phyloP scores from a whole-genome alignment of 2,888 invertebrate species.

The Clusia tigrina region DNA sequence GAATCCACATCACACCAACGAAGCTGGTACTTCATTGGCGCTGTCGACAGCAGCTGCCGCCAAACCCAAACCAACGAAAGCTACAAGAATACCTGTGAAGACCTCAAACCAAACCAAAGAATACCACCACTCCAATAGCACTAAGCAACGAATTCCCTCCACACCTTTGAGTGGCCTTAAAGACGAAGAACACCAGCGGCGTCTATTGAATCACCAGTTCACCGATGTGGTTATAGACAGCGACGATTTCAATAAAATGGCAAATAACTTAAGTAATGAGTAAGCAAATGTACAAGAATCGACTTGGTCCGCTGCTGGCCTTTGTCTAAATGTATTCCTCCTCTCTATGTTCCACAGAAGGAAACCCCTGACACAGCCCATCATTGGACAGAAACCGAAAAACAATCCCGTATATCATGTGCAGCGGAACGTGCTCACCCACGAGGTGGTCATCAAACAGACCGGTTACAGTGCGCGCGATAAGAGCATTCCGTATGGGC shows the following conservation, averaged over 20 bases:
- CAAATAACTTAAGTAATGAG: slow-evolving; percentile 50
- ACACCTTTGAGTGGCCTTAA: slow-evolving; percentile 26
- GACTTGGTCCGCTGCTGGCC: neutral
- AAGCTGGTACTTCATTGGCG: slow-evolving; percentile 41
- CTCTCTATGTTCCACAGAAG: slow-evolving; percentile 39
- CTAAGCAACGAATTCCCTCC: slow-evolving; percentile 12
- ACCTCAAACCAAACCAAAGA: slow-evolving; percentile 3
- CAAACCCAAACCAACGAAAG: neutral
- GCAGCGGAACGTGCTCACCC: slow-evolving; percentile 58
- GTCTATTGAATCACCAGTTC: slow-evolving; percentile 41
- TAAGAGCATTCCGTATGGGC: slow-evolving; percentile 57
- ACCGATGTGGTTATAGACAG: slow-evolving; percentile 47
- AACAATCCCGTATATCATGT: slow-evolving; percentile 56
- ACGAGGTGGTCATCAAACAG: slow-evolving; percentile 59
- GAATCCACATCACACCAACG: slow-evolving; percentile 31
- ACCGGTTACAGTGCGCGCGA: slow-evolving; percentile 60
- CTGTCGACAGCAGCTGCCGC: neutral
- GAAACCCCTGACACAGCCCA: slow-evolving; percentile 47
- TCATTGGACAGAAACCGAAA: slow-evolving; percentile 48
- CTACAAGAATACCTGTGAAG: neutral
- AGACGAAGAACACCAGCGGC: slow-evolving; percentile 36
- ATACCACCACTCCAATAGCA: neutral
- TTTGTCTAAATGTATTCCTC: neutral
- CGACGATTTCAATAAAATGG: slow-evolving; percentile 45
- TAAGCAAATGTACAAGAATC: slow-evolving; percentile 38